Conservation (phyloP, 2,113 vertebrate species). For the Sander lucioperca region DNA sequence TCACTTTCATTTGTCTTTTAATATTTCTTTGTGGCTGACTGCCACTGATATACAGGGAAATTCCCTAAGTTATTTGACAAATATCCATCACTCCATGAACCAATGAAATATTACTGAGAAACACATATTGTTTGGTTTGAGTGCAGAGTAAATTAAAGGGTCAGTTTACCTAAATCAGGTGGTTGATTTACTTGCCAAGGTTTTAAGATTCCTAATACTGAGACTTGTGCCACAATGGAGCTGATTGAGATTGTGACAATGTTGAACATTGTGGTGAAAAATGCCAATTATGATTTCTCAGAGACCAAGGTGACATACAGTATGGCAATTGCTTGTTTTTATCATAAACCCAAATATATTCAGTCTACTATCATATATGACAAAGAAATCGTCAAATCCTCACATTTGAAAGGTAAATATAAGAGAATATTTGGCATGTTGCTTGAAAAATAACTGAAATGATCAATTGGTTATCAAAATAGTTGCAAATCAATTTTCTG, state of each 20-base stretch:
- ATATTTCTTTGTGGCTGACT: constrained; percentile 69
- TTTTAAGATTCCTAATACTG: neutral
- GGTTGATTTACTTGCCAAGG: constrained; percentile 1
- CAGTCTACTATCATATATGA: neutral
- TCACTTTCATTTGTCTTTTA: constrained; percentile 71
- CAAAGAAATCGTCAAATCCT: neutral
- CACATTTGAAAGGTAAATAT: neutral
- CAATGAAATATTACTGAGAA: neutral
- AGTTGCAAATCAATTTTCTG: neutral
- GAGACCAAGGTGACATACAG: no score
- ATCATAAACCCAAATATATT: no score
- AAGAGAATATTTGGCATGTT: neutral
- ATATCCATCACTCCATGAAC: constrained; percentile 33
- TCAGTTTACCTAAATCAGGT: constrained; percentile 7
- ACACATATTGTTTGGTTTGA: constrained; percentile 8
- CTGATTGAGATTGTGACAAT: neutral
- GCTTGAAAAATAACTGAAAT: neutral
- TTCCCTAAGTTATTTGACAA: constrained; percentile 64
- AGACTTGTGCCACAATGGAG: neutral
- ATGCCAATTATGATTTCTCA: no score
- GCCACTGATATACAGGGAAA: constrained; percentile 47
- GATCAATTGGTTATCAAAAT: neutral
- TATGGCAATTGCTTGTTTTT: no score
- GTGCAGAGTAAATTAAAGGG: constrained; percentile 2
- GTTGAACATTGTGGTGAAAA: no score